Evolutionary conservation across 2,113 vertebrate genomes (phyloP), one percentile per base, ranked within the genome.

Genomic region (Euleptes europaea): DNA sequence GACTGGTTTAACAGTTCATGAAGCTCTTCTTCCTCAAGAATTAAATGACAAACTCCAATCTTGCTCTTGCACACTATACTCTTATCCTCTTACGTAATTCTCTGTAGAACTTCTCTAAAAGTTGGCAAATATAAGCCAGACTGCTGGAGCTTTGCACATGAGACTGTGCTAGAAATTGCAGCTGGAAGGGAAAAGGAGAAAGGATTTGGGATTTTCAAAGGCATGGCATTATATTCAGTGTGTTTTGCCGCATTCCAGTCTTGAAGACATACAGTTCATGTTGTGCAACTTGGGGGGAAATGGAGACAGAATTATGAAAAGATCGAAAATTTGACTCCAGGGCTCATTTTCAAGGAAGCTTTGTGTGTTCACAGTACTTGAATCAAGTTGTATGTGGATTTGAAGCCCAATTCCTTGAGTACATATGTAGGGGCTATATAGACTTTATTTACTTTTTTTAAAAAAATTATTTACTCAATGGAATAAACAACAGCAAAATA

Each of bases 11-110:
- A 17, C 33, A 80, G 60, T 35, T 33, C 78, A 14, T 84, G 40
- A 83, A 74, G 51, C 69, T 23, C 85, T 88, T 72, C 88, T 78
- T 84, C 83, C 90, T 90, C 42, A 87, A 89, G 83, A 83, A 83
- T 82, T 71, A 85, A 2, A 3, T 49, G 71, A 72, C 47, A 49
- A 38, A 0, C 83, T 63, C 79, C 72, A 60, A 0, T 13, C 71
- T 87, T 92, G 87, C 84, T 82, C 85, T 82, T 17, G 15, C 66
- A 80, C 81, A 44, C 86, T 84, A 60, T 80, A 83, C 69, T 91
- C 71, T 75, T 76, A 13, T 65, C 75, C 78, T 1, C 75, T 90
- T 70, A 3, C 65, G 69, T 69, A 44, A 14, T 72, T 82, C 86
- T 88, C 88, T 87, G 23, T 83, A 91, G 85, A 77, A 66, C 65